phyloP scores from a whole-genome alignment of 2,888 invertebrate species.

The Limnephilus lunatus region DNA sequence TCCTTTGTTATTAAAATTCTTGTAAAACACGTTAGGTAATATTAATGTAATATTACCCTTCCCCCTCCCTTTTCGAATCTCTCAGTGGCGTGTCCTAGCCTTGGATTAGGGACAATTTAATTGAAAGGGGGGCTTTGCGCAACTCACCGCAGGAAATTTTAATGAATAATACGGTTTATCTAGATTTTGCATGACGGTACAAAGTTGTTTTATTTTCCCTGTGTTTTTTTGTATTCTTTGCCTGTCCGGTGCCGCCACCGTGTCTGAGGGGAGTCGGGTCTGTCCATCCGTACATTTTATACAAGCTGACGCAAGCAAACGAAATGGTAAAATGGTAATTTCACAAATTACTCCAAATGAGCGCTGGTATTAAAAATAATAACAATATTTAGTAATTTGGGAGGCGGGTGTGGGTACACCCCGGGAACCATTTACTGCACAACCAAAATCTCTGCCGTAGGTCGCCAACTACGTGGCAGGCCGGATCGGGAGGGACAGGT shows the following conservation, averaged over 20 bases:
- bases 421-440: too few species aligned
- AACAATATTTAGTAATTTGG: too few species aligned
- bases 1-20: neutral
- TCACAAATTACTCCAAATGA: neutral
- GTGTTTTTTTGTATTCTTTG: neutral
- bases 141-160: neutral
- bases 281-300: neutral
- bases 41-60: neutral
- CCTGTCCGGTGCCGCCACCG: neutral
- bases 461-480: too few species aligned
- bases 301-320: neutral
- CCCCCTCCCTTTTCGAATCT: neutral
- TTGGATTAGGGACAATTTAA: neutral
- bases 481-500: too few species aligned
- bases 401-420: too few species aligned
- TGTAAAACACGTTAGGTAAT: neutral
- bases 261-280: neutral
- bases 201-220: neutral
- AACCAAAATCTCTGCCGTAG: too few species aligned
- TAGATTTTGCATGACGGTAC: neutral
- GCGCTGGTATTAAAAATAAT: neutral
- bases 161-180: neutral
- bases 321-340: neutral
- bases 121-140: neutral
- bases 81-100: neutral